Evolutionary conservation across 1,140 invertebrate species (phyloP).

Genomic region (Brachionus angularis): DNA sequence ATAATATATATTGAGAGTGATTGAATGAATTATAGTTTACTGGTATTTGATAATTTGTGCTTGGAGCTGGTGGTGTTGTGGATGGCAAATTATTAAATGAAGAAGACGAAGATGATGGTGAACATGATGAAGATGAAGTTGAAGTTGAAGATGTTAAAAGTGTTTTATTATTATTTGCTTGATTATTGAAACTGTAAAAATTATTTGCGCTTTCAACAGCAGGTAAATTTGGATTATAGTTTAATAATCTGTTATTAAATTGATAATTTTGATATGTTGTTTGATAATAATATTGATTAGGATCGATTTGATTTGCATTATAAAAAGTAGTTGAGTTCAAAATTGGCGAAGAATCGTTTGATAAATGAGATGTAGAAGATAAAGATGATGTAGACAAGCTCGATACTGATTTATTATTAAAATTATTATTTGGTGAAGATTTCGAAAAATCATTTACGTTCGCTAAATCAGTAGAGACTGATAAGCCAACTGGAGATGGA

Average conservation of each 20-base stretch:
- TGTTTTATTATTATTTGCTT: too few relatives aligned
- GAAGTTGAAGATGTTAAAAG: not conserved
- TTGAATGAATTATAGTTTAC: too few relatives aligned
- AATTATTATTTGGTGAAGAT: not conserved
- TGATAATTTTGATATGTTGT: slow-evolving; percentile 24
- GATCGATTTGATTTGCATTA: not conserved
- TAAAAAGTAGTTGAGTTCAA: not conserved
- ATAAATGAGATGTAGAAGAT: not conserved
- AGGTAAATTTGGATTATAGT: not conserved
- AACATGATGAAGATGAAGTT: slow-evolving; percentile 2
- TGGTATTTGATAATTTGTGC: not conserved
- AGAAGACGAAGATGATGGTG: slow-evolving; percentile 14
- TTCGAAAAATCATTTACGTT: not conserved
- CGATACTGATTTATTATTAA: slow-evolving; percentile 9
- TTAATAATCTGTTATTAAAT: not conserved
- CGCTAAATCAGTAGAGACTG: not conserved
- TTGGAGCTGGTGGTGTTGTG: not conserved
- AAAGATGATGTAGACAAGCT: slow-evolving; percentile 5
- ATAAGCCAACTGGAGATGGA: slow-evolving; percentile 1
- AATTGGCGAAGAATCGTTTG: not conserved
- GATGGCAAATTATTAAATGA: not conserved
- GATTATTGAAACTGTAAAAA: too few relatives aligned
- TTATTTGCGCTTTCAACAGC: too few relatives aligned
- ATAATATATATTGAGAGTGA: not conserved
- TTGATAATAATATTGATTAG: slow-evolving; percentile 4